phyloP scores from a whole-genome alignment of 2,888 invertebrate species.

The Cephus sareptanus region DNA sequence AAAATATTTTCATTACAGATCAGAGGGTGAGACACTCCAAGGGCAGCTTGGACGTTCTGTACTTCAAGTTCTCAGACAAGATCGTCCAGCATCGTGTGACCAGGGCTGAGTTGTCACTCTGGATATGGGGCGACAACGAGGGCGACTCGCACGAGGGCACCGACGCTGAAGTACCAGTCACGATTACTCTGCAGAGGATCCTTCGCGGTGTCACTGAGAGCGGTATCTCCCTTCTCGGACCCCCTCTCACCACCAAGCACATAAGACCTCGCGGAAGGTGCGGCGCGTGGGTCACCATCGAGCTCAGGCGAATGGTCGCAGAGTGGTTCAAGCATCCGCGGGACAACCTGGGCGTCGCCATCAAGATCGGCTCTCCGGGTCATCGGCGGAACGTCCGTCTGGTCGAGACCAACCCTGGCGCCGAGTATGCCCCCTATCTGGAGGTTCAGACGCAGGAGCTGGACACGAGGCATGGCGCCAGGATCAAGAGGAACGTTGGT shows the following conservation, averaged over 20 bases:
- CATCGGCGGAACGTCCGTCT: constrained; percentile 68
- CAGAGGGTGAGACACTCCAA: constrained; percentile 75
- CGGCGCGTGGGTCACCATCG: constrained; percentile 80
- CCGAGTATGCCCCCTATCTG: constrained; percentile 72
- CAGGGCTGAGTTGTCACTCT: constrained; percentile 78
- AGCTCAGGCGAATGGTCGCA: constrained; percentile 79
- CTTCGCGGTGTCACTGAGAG: constrained; percentile 65
- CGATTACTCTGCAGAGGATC: constrained; percentile 68
- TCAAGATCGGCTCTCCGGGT: constrained; percentile 72
- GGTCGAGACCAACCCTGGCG: constrained; percentile 75
- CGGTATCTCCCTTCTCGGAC: constrained; percentile 54
- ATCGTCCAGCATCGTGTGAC: constrained; percentile 77
- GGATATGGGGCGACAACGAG: constrained; percentile 68
- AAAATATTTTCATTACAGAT: constrained; percentile 67
- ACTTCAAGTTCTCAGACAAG: constrained; percentile 79
- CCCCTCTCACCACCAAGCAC: constrained; percentile 58
- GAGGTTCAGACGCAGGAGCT: constrained; percentile 70
- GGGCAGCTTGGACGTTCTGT: constrained; percentile 76
- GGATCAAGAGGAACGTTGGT: constrained; percentile 82
- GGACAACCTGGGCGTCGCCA: constrained; percentile 81
- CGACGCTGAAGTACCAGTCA: constrained; percentile 46
- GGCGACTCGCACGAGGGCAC: constrained; percentile 25
- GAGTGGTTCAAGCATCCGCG: constrained; percentile 82
- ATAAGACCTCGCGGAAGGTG: constrained; percentile 61
- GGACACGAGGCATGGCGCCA: constrained; percentile 70